A percentile compares a stretch with the other conserved stretches of the same genome.
These are phyloP conservation scores for Eriosoma lanigerum DNA, from an alignment of 1,140 invertebrate species.

Conservation along the genomic window DNA sequence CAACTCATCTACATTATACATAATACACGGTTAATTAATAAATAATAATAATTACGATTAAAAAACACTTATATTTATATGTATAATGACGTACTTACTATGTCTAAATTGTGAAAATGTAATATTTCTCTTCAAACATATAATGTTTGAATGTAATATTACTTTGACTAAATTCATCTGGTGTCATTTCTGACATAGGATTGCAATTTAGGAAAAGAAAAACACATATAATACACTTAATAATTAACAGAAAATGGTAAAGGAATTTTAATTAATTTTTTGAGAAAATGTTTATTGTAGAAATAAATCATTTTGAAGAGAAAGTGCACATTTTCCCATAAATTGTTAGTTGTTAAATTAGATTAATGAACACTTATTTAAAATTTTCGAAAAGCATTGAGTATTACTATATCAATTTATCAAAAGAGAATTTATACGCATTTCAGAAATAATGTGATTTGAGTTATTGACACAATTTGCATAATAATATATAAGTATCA, in stretches of 20 bases:
- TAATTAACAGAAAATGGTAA: not conserved
- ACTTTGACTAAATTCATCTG: not conserved
- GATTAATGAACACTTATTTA: slow-evolving; percentile 7
- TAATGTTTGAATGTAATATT: not conserved
- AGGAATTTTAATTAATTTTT: slow-evolving; percentile 26
- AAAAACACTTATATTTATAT: too few species aligned
- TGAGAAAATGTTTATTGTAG: not conserved
- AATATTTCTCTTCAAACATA: too few species aligned
- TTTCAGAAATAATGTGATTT: not conserved
- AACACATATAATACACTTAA: not conserved
- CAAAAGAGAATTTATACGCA: not conserved
- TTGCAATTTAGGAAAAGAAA: slow-evolving; percentile 6
- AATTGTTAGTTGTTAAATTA: not conserved
- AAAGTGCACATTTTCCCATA: not conserved
- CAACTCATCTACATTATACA: too few species aligned
- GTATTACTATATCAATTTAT: not conserved
- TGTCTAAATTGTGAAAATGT: too few species aligned
- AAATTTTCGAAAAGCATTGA: not conserved
- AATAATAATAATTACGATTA: too few species aligned
- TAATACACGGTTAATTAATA: too few species aligned
- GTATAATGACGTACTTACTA: too few species aligned
- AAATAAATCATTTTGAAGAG: slow-evolving; percentile 14
- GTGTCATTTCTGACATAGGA: slow-evolving; percentile 6
- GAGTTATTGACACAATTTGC: not conserved
- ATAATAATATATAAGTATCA: too few species aligned